Evolutionary conservation across 2,888 invertebrate genomes (phyloP), one percentile per base, ranked within the genome.

Genomic region (Elmis aenea): DNA sequence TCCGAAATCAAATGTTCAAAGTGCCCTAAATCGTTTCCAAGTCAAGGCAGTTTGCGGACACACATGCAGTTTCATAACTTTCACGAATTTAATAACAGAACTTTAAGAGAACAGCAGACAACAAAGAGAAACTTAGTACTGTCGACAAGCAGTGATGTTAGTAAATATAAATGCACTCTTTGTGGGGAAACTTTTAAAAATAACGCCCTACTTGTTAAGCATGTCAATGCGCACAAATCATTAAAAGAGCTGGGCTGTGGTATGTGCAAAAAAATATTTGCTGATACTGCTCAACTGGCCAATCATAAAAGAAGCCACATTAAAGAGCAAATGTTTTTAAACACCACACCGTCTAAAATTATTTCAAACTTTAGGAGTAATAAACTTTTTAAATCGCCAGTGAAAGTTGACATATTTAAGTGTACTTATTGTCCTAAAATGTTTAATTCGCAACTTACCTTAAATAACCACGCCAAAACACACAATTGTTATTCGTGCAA

Each of bases 1-100:
- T 42, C 48, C 22, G 58, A 61, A 36, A 50, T 57, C 32, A 52
- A 48, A 23, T 68, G 67, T 42, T 55, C 59, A 0, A 54, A 60
- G 33, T 68, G 67, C 46, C 45, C 61, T 0, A 66, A 66, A 50
- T 54, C 59, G 2, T 67, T 67, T 43, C 61, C 66, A n/a, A 66
- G 61, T 48, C 54, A 58, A 30, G 62, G 62, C 24, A 62, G 64
- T 31, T 54, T 67, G 25, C 59, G 57, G 39, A 63, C 59, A 15
- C 67, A 67, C 38, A 52, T 62, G 42, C 61, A 62, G 29, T 61
- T 57, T 40, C 66, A 67, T 45, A 63, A 54, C 32, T 50, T 62
- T 14, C 45, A 51, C 31, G 42, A 48, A 33, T 27, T 45, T 2
- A 47, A 38, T 6, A 33, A 18, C 8, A 41, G 26, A 20, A n/a